phyloP scores from a whole-genome alignment of 2,113 vertebrate genomes.

The Chelonoidis abingdonii region DNA sequence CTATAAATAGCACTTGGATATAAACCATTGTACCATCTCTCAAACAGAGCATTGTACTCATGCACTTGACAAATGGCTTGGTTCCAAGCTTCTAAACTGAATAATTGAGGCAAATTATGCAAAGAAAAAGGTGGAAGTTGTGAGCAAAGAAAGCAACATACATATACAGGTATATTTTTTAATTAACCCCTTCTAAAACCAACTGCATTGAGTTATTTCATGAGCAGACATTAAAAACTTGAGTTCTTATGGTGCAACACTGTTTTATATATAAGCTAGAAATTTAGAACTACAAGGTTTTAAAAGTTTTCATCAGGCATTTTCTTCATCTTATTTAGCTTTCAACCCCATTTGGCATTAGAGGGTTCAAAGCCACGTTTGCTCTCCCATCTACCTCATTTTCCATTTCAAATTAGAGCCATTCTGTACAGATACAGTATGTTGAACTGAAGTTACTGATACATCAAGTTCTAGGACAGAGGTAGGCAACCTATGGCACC shows the following conservation, averaged over 20 bases:
- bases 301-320: background rate
- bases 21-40: background rate
- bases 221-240: background rate
- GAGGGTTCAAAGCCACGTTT: background rate
- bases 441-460: background rate
- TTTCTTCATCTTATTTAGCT: background rate
- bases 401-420: background rate
- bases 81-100: background rate
- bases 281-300: background rate
- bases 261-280: background rate
- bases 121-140: background rate
- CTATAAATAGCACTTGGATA: background rate
- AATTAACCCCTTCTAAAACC: background rate
- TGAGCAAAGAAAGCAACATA: background rate
- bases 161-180: background rate
- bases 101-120: background rate
- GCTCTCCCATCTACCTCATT: background rate
- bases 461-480: background rate
- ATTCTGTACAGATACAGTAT: background rate
- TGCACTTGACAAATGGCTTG: background rate
- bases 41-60: background rate
- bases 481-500: too few species aligned
- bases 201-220: background rate
- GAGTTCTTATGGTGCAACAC: background rate
- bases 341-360: background rate